Conservation (phyloP, 2,797 vertebrate species). For the Euphonia xanthogaster region DNA sequence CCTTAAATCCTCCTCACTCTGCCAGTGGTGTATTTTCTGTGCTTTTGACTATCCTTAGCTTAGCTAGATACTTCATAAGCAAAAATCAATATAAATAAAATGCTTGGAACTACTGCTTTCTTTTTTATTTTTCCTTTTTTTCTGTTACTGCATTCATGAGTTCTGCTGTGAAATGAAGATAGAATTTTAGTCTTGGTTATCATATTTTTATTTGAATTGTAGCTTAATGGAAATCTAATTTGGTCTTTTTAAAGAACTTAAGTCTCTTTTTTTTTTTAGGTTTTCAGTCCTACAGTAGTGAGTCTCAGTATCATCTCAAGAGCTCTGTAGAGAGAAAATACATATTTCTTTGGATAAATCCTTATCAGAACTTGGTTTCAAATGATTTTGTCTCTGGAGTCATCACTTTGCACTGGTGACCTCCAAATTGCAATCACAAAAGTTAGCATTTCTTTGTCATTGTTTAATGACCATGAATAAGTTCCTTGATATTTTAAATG, state of each 20-base stretch:
- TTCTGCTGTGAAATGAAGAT: not conserved
- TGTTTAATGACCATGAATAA: not conserved
- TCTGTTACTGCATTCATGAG: not conserved
- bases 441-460: not conserved
- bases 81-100: not conserved
- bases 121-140: not conserved
- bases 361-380: not conserved
- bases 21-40: not conserved
- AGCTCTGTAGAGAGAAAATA: not conserved
- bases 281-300: not conserved
- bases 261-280: not conserved
- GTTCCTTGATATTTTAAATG: not conserved
- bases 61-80: not conserved
- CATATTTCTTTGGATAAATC: not conserved
- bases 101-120: not conserved
- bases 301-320: not conserved
- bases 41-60: not conserved
- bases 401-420: not conserved
- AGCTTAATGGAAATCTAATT: not conserved
- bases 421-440: not conserved
- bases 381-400: not conserved
- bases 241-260: not conserved
- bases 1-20: not conserved
- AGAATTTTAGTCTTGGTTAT: not conserved
- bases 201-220: not conserved